phyloP scores from a whole-genome alignment of 2,888 invertebrate species.

The Apamea monoglypha region DNA sequence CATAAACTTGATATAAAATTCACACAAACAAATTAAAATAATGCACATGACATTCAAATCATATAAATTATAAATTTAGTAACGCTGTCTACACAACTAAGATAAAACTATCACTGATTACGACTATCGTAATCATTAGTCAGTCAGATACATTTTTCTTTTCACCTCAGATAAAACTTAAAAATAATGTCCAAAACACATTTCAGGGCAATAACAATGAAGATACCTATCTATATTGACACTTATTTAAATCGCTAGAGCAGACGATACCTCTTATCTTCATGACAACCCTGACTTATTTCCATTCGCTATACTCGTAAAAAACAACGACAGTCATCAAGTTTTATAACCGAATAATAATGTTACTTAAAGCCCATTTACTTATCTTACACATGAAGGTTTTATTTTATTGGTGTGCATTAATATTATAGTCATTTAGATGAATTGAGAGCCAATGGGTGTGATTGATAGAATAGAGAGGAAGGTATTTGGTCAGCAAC shows the following conservation, averaged over 20 bases:
- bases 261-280: slow-evolving; percentile 27
- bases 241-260: slow-evolving; percentile 30
- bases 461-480: neutral
- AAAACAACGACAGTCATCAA: slow-evolving; percentile 61
- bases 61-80: neutral
- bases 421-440: slow-evolving; percentile 22
- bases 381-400: slow-evolving; percentile 47
- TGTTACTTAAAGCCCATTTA: slow-evolving; percentile 47
- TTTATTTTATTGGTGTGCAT: slow-evolving; percentile 43
- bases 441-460: neutral
- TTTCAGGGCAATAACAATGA: slow-evolving; percentile 46
- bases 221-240: slow-evolving; percentile 36
- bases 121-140: neutral
- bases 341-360: slow-evolving; percentile 63
- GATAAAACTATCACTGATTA: neutral
- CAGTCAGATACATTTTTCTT: neutral
- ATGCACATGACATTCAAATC: neutral
- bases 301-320: slow-evolving; percentile 43
- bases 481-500: neutral
- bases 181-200: slow-evolving; percentile 33
- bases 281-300: slow-evolving; percentile 21
- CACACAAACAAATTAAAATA: neutral
- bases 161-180: neutral
- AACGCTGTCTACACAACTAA: neutral
- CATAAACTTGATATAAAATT: neutral